Evolutionary conservation across 64 coral and sea anemone genomes (phyloP).

Genomic region (Stichodactyla mertensii): DNA sequence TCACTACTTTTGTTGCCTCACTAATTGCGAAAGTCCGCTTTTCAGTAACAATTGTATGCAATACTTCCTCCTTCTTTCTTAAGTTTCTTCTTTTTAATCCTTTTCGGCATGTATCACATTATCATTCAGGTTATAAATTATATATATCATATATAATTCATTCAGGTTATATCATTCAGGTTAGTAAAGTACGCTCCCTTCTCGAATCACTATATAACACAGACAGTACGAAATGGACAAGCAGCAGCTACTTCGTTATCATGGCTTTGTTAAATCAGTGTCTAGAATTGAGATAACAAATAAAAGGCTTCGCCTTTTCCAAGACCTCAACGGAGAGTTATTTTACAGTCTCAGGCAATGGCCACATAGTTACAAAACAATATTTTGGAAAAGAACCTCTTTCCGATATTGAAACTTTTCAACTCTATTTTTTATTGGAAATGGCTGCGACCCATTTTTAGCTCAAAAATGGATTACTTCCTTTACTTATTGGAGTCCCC

Average conservation of each 20-base stretch:
- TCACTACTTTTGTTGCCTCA: too few species aligned
- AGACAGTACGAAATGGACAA: not conserved
- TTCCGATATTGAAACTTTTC: slow-evolving; percentile 32
- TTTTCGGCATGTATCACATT: too few species aligned
- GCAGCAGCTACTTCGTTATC: not conserved
- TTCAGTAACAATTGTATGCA: too few species aligned
- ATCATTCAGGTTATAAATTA: too few species aligned
- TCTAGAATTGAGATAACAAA: not conserved
- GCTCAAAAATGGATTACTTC: slow-evolving; percentile 9
- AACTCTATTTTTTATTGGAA: slow-evolving; percentile 29
- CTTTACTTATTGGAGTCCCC: not conserved
- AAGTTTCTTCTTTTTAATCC: too few species aligned
- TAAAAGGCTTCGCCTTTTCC: slow-evolving; percentile 1
- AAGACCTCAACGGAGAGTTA: slow-evolving; percentile 18
- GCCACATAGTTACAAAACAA: slow-evolving; percentile 8
- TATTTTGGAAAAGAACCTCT: slow-evolving; percentile 37
- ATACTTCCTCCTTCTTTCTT: too few species aligned
- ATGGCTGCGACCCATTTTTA: slow-evolving; percentile 17
- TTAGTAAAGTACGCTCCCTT: too few species aligned
- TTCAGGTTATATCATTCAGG: too few species aligned
- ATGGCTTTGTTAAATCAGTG: not conserved
- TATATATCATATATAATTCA: too few species aligned
- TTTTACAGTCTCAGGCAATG: slow-evolving; percentile 27
- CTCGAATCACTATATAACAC: too few species aligned
- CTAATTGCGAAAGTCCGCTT: too few species aligned